Percentiles rank a stretch among this genome's conserved stretches.
These are phyloP conservation scores for Phocides pigmalion DNA, from an alignment of 1,140 invertebrate genomes.

Conservation along the genomic window DNA sequence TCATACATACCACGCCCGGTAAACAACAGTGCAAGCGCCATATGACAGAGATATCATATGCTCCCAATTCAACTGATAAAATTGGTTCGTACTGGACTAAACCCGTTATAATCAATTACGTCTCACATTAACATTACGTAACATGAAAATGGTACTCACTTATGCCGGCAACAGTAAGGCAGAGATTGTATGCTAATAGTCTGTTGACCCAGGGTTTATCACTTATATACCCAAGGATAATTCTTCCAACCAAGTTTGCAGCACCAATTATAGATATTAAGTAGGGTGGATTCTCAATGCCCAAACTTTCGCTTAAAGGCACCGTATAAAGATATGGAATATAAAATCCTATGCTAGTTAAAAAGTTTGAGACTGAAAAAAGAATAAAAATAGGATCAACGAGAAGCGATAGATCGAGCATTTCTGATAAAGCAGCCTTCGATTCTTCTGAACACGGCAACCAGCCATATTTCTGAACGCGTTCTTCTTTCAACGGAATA, in stretches of 20 bases:
- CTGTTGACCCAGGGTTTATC: constrained; percentile 95
- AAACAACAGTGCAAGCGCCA: too few relatives aligned
- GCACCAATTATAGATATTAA: constrained; percentile 92
- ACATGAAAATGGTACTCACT: constrained; percentile 84
- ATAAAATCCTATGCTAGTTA: constrained; percentile 98
- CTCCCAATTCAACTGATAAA: too few relatives aligned
- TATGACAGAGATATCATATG: too few relatives aligned
- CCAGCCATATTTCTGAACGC: constrained; percentile 82
- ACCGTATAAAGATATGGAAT: constrained; percentile 95
- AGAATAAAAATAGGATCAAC: constrained; percentile 94
- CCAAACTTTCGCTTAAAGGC: constrained; percentile 86
- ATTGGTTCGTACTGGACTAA: too few relatives aligned
- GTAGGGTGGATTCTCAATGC: constrained; percentile 85
- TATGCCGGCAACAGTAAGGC: constrained; percentile 92
- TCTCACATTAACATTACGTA: background rate
- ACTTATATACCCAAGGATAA: constrained; percentile 92
- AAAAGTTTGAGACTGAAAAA: constrained; percentile 96
- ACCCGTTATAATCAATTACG: background rate
- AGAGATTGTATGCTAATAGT: constrained; percentile 94
- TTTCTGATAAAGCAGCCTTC: constrained; percentile 89
- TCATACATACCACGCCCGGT: too few relatives aligned
- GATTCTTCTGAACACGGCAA: constrained; percentile 85
- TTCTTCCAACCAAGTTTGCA: constrained; percentile 94
- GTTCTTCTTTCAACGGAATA: constrained; percentile 49
- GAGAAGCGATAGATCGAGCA: constrained; percentile 94